A percentile compares a stretch with the other conserved stretches of the same genome.
Evolutionary conservation across 2,888 invertebrate species (phyloP).

Genomic region (Rhagonycha lutea): DNA sequence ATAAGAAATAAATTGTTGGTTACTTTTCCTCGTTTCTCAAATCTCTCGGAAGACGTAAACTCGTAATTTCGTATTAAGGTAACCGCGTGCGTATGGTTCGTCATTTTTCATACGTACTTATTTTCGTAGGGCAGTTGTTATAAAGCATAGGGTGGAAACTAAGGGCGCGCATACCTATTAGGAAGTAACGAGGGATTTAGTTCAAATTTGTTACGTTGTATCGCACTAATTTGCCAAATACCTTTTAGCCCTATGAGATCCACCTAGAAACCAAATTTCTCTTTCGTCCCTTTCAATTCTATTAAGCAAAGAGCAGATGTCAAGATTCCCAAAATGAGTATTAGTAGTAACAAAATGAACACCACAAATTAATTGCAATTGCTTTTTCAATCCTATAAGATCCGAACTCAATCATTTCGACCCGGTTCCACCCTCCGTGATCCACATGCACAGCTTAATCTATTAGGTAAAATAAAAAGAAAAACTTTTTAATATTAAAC

Average conservation of each 20-base stretch:
- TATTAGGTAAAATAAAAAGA: background rate
- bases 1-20: background rate
- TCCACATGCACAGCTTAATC: background rate
- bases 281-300: slow-evolving; percentile 30
- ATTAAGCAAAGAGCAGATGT: slow-evolving; percentile 33
- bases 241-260: slow-evolving; percentile 27
- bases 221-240: slow-evolving; percentile 34
- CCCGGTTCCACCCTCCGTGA: background rate
- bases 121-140: slow-evolving; percentile 26
- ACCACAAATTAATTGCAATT: slow-evolving; percentile 4
- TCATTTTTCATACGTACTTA: slow-evolving; percentile 19
- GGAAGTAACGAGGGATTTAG: slow-evolving; percentile 32
- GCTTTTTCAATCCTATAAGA: background rate
- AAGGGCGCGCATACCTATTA: slow-evolving; percentile 25
- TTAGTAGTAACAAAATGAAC: slow-evolving; percentile 2
- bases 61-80: background rate
- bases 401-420: background rate
- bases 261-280: slow-evolving; percentile 34
- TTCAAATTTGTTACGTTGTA: slow-evolving; percentile 32
- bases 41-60: background rate
- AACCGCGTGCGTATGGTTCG: background rate
- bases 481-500: slow-evolving; percentile 18
- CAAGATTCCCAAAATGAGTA: slow-evolving; percentile 33
- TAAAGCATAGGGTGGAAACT: slow-evolving; percentile 21
- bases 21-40: background rate